phyloP scores from a whole-genome alignment of 1,140 invertebrate genomes.

The Oreohelix idahoensis region DNA sequence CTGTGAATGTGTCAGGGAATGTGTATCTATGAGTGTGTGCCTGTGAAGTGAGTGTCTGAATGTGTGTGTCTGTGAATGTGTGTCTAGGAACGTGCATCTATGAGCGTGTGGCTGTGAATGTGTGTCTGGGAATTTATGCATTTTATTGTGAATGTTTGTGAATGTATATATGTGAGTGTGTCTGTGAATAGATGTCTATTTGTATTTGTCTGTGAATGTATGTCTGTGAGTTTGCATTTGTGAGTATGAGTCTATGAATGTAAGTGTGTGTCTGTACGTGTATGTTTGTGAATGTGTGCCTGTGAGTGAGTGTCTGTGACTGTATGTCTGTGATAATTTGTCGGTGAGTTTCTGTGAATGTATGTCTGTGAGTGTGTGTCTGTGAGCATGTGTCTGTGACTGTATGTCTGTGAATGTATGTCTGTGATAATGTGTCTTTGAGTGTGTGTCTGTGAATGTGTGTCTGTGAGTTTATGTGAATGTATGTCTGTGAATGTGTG shows the following conservation, averaged over 20 bases:
- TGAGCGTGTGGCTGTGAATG: too few relatives aligned
- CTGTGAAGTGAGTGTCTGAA: slow-evolving; percentile 23
- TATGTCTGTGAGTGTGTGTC: slow-evolving; percentile 5
- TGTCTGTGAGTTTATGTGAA: too few relatives aligned
- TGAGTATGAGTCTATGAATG: neutral
- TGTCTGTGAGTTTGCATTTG: too few relatives aligned
- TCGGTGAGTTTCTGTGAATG: slow-evolving; percentile 5
- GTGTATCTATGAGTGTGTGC: slow-evolving; percentile 33
- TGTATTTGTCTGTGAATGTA: too few relatives aligned
- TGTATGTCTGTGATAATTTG: slow-evolving; percentile 5
- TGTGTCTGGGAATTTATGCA: slow-evolving; percentile 1
- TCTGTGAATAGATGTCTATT: too few relatives aligned
- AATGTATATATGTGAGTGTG: too few relatives aligned
- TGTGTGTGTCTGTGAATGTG: slow-evolving; percentile 13
- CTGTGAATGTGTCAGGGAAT: too few relatives aligned
- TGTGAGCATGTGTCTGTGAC: too few relatives aligned
- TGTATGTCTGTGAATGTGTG: too few relatives aligned
- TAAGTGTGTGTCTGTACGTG: neutral
- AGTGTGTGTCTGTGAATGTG: neutral
- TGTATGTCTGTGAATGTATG: too few relatives aligned
- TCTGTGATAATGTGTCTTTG: neutral
- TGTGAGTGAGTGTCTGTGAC: neutral
- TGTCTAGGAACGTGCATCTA: slow-evolving; percentile 1
- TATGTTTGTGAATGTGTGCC: neutral
- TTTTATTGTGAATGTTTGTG: too few relatives aligned